These are phyloP conservation scores for Odontesthes bonariensis DNA, from an alignment of 2,113 vertebrate genomes.

Conservation along the genomic window DNA sequence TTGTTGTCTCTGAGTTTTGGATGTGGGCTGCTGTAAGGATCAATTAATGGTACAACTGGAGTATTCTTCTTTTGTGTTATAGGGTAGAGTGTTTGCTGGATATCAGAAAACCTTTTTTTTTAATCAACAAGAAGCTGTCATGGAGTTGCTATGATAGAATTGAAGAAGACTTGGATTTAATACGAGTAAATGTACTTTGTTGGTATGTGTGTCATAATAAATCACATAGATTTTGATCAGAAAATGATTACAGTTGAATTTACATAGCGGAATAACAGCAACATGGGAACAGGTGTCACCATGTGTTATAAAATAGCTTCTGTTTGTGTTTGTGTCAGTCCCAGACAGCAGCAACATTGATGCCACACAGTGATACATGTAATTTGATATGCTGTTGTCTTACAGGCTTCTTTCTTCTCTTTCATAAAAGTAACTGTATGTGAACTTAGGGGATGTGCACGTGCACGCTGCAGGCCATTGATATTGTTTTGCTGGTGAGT, in stretches of 20 bases:
- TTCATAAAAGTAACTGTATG: constrained; percentile 34
- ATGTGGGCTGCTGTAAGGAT: constrained; percentile 51
- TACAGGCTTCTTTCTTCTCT: constrained; percentile 2
- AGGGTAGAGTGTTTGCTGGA: constrained; percentile 1
- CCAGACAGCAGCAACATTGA: constrained; percentile 12
- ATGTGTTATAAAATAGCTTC: constrained; percentile 11
- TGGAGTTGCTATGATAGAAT: neutral
- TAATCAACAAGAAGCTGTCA: constrained; percentile 17
- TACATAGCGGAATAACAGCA: too few relatives aligned
- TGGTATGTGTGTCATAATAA: neutral
- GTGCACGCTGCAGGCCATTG: neutral
- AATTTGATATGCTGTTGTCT: neutral
- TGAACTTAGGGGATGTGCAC: constrained; percentile 15
- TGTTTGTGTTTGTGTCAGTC: neutral
- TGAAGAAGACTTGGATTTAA: neutral
- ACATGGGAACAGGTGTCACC: neutral
- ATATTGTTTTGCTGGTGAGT: constrained; percentile 26
- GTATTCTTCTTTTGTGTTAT: constrained; percentile 28
- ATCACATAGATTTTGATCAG: neutral
- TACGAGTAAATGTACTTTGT: neutral
- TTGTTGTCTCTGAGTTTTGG: constrained; percentile 36
- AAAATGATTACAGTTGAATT: neutral
- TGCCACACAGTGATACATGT: constrained; percentile 22
- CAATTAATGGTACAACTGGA: constrained; percentile 38
- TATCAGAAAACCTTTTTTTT: constrained; percentile 13